Percentiles rank a stretch among this genome's conserved stretches.
phyloP scores from a whole-genome alignment of 2,797 vertebrate species.

The Cichlasoma orientale region DNA sequence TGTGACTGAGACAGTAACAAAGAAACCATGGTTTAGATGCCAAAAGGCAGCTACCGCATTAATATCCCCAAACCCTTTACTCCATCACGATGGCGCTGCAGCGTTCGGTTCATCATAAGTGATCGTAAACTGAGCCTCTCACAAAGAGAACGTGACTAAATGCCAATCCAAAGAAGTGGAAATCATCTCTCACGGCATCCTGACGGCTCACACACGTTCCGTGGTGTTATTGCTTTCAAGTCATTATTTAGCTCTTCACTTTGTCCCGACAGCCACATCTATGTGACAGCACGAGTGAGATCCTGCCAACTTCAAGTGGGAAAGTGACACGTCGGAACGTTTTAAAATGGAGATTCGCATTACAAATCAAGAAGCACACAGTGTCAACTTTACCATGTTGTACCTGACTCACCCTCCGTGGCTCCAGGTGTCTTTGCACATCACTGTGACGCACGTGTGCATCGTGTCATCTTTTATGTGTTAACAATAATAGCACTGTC shows the following conservation, averaged over 20 bases:
- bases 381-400: not conserved
- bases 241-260: not conserved
- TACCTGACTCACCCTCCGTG: not conserved
- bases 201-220: not conserved
- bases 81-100: not conserved
- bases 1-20: no score
- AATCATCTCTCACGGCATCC: not conserved
- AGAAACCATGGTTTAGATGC: no score
- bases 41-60: no score
- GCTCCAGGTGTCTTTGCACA: not conserved
- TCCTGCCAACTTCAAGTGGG: not conserved
- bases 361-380: not conserved
- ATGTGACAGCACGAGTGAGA: conserved; percentile 10
- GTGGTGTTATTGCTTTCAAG: not conserved
- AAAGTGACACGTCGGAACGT: conserved; percentile 3
- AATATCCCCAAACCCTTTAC: not conserved
- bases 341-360: not conserved
- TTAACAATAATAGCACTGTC: not conserved
- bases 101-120: not conserved
- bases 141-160: not conserved
- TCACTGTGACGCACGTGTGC: not conserved
- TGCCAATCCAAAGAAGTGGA: not conserved
- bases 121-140: not conserved
- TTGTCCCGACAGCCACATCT: not conserved
- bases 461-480: not conserved